Evolutionary conservation across 1,140 invertebrate species (phyloP).

Genomic region (Schmidtea mediterranea): DNA sequence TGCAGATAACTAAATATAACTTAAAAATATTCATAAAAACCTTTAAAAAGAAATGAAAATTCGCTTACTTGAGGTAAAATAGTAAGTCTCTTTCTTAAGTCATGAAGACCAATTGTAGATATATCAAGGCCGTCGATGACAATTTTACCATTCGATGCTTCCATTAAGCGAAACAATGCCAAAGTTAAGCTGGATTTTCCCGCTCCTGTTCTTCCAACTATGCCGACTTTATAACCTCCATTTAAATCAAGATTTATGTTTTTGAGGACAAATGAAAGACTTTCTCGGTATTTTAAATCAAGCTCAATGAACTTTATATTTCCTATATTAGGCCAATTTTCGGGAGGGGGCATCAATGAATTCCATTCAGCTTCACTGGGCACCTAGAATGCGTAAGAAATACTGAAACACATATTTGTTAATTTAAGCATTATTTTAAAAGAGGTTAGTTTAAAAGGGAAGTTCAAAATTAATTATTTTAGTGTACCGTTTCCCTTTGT

Average conservation of each 20-base stretch:
- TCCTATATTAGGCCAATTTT: background rate
- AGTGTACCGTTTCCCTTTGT: no score
- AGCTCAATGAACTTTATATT: background rate
- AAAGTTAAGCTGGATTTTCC: slow-evolving; percentile 32
- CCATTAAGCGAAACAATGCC: slow-evolving; percentile 31
- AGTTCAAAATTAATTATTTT: no score
- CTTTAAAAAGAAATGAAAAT: no score
- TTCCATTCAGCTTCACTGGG: no score
- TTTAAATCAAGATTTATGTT: background rate
- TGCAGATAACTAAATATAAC: no score
- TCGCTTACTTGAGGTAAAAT: slow-evolving; percentile 23
- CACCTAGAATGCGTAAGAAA: no score
- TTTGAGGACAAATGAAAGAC: background rate
- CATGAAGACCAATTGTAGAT: slow-evolving; percentile 15
- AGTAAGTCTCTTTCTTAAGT: slow-evolving; percentile 18
- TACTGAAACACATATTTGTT: no score
- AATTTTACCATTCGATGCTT: slow-evolving; percentile 23
- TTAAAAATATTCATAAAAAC: no score
- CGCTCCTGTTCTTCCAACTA: slow-evolving; percentile 19
- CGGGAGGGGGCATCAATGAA: no score
- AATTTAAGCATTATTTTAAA: no score
- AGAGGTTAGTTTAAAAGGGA: no score
- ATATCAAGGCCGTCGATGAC: slow-evolving; percentile 19
- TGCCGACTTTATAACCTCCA: slow-evolving; percentile 4
- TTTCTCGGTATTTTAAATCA: background rate